Percentiles rank a stretch among this genome's conserved stretches.
phyloP scores from a whole-genome alignment of 2,113 vertebrate species.

The Pseudonaja textilis region DNA sequence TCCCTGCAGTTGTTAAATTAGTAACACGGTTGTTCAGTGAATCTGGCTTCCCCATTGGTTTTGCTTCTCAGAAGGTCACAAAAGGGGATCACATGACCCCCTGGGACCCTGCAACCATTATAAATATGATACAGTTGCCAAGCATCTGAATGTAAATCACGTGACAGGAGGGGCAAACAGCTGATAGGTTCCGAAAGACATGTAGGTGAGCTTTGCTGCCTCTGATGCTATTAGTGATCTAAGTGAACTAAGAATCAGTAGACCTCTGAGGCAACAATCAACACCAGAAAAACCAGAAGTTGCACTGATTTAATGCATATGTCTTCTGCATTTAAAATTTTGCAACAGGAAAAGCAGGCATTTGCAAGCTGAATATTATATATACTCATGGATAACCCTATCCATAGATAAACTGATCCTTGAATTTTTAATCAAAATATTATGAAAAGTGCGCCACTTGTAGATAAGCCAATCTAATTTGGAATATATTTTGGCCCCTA shows the following conservation, averaged over 20 bases:
- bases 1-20: no score
- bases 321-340: neutral
- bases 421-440: neutral
- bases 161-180: neutral
- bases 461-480: neutral
- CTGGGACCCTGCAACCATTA: no score
- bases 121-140: no score
- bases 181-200: neutral
- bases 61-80: no score
- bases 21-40: no score
- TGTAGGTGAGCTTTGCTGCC: neutral
- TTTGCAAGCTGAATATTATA: neutral
- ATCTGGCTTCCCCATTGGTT: no score
- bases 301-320: neutral
- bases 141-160: no score
- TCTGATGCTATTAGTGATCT: neutral
- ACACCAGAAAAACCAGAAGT: neutral
- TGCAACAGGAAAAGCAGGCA: neutral
- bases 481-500: neutral
- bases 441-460: neutral
- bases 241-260: neutral
- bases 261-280: neutral
- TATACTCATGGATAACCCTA: neutral
- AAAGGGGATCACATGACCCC: no score
- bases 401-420: neutral